phyloP scores from a whole-genome alignment of 2,888 invertebrate species.

The Eupithecia dodoneata region DNA sequence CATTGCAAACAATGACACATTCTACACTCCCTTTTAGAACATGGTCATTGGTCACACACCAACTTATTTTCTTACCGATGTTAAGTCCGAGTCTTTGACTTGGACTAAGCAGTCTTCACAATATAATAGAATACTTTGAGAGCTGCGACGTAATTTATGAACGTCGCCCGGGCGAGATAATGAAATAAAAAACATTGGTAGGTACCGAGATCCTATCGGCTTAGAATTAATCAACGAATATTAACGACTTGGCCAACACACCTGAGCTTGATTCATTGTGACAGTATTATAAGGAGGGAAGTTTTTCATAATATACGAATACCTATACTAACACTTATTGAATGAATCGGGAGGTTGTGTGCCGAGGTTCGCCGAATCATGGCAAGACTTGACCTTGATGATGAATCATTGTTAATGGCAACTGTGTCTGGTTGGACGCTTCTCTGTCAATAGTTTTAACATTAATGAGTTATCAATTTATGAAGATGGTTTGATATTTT shows the following conservation, averaged over 20 bases:
- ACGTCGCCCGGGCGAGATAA: slow-evolving; percentile 29
- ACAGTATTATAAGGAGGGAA: background rate
- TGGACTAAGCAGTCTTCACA: slow-evolving; percentile 35
- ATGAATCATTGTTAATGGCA: too few species aligned
- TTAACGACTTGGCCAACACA: slow-evolving; percentile 15
- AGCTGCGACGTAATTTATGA: slow-evolving; percentile 44
- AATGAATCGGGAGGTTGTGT: too few species aligned
- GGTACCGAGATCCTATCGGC: slow-evolving; percentile 18
- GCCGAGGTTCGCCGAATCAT: too few species aligned
- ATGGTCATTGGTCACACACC: too few species aligned
- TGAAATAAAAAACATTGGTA: slow-evolving; percentile 35
- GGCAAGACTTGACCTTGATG: too few species aligned
- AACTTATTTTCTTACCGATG: background rate
- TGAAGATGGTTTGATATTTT: too few species aligned
- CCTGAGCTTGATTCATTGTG: slow-evolving; percentile 19
- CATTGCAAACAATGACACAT: too few species aligned
- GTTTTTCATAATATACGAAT: background rate
- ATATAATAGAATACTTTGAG: slow-evolving; percentile 49
- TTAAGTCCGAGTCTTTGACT: background rate
- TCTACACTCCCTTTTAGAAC: too few species aligned
- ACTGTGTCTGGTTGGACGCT: too few species aligned
- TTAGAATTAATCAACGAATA: slow-evolving; percentile 16
- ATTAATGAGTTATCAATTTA: too few species aligned
- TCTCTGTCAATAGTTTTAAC: too few species aligned
- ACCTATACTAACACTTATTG: background rate